A percentile compares a stretch with the other conserved stretches of the same genome.
These are phyloP conservation scores for Chauna torquata DNA, from an alignment of 2,113 vertebrate genomes.

Conservation along the genomic window DNA sequence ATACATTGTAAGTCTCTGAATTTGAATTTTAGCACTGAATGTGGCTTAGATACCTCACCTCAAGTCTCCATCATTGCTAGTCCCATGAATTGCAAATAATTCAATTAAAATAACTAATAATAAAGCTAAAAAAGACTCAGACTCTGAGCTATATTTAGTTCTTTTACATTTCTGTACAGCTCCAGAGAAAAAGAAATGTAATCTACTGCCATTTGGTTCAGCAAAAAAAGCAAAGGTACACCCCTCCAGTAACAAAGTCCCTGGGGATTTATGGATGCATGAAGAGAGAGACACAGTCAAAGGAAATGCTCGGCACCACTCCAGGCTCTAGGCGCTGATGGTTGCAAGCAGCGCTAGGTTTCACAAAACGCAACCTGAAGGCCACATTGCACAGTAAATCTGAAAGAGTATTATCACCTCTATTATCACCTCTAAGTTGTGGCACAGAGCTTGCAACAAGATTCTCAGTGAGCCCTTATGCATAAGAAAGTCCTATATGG, in stretches of 20 bases:
- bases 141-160: background rate
- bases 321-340: rapidly evolving
- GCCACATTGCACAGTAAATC: background rate
- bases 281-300: background rate
- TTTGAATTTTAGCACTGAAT: background rate
- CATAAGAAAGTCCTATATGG: background rate
- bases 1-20: background rate
- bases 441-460: background rate
- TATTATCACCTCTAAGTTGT: background rate
- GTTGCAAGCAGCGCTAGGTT: rapidly evolving
- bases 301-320: background rate
- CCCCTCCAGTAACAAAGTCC: background rate
- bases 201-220: background rate
- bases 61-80: background rate
- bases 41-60: background rate
- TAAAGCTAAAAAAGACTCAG: background rate
- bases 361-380: background rate
- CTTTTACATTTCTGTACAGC: background rate
- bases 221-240: background rate
- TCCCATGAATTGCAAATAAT: background rate
- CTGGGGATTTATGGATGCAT: background rate
- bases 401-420: background rate
- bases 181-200: background rate
- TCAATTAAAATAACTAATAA: background rate
- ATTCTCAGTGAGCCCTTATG: background rate